These are phyloP conservation scores for Falco novaeseelandiae DNA, from an alignment of 2,797 vertebrate genomes.

Conservation along the genomic window DNA sequence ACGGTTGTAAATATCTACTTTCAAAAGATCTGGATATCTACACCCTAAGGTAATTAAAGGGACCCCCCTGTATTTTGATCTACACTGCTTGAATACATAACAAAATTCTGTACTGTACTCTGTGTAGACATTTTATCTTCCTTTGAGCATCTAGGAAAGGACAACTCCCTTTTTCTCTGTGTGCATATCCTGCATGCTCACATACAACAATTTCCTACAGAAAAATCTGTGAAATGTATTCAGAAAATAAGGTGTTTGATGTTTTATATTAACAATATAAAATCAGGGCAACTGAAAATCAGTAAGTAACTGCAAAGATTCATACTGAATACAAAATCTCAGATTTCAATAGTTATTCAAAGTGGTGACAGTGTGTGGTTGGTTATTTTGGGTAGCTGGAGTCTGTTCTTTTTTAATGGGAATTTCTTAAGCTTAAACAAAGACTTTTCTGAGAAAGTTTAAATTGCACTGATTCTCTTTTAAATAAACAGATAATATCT, in stretches of 20 bases:
- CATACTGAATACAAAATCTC: background rate
- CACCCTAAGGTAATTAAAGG: background rate
- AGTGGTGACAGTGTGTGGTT: background rate
- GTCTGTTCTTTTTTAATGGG: background rate
- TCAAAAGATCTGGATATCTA: background rate
- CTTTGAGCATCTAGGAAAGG: background rate
- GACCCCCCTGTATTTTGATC: background rate
- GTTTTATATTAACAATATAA: background rate
- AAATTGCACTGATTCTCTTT: background rate
- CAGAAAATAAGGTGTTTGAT: background rate
- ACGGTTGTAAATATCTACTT: background rate
- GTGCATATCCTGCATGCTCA: background rate
- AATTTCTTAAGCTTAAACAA: background rate
- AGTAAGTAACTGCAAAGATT: background rate
- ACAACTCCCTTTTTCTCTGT: background rate
- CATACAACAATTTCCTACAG: background rate
- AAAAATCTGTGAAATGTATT: background rate
- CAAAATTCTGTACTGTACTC: background rate
- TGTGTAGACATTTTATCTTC: background rate
- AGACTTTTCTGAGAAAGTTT: background rate
- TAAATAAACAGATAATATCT: background rate
- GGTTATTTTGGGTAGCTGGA: background rate
- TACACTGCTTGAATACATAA: background rate
- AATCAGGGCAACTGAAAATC: background rate
- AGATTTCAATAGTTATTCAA: background rate